A percentile compares a stretch with the other conserved stretches of the same genome.
phyloP scores from a whole-genome alignment of 2,797 vertebrate genomes.

The Podarcis siculus region DNA sequence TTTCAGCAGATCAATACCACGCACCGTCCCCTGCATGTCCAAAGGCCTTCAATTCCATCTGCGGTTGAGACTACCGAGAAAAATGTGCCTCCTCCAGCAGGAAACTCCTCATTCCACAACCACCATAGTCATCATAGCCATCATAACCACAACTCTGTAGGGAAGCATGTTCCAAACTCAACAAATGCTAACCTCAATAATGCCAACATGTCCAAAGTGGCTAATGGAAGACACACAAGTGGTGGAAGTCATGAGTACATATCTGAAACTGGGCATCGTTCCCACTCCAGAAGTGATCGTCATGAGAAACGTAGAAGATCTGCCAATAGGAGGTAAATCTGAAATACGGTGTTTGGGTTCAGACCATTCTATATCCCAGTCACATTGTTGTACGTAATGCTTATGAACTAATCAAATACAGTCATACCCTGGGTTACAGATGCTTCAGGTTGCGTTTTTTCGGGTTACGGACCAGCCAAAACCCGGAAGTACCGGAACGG shows the following conservation, averaged over 20 bases:
- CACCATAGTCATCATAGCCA: constrained; percentile 87
- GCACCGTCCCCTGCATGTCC: constrained; percentile 94
- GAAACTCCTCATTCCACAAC: constrained; percentile 86
- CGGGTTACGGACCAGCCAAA: too few species aligned
- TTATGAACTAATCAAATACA: background rate
- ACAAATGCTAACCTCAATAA: constrained; percentile 99
- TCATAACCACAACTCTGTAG: constrained; percentile 89
- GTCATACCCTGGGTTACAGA: too few species aligned
- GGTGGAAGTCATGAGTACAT: constrained; percentile 85
- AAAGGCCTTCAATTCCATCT: constrained; percentile 84
- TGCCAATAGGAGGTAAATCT: constrained; percentile 90
- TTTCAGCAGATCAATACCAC: constrained; percentile 95
- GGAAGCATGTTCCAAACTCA: constrained; percentile 93
- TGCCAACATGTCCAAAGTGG: constrained; percentile 92
- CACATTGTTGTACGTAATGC: background rate
- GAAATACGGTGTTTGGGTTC: background rate
- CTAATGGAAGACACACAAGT: constrained; percentile 85
- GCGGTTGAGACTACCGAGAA: constrained; percentile 91
- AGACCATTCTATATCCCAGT: constrained; percentile 2
- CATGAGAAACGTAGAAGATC: constrained; percentile 86
- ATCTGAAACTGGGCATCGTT: constrained; percentile 85
- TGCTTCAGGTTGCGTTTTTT: too few species aligned
- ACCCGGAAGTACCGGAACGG: too few species aligned
- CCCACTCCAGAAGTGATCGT: constrained; percentile 82
- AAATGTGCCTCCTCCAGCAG: constrained; percentile 81